Evolutionary conservation across 2,797 vertebrate genomes (phyloP), one percentile per base, ranked within the genome.

Genomic region (Lithobates sylvaticus): DNA sequence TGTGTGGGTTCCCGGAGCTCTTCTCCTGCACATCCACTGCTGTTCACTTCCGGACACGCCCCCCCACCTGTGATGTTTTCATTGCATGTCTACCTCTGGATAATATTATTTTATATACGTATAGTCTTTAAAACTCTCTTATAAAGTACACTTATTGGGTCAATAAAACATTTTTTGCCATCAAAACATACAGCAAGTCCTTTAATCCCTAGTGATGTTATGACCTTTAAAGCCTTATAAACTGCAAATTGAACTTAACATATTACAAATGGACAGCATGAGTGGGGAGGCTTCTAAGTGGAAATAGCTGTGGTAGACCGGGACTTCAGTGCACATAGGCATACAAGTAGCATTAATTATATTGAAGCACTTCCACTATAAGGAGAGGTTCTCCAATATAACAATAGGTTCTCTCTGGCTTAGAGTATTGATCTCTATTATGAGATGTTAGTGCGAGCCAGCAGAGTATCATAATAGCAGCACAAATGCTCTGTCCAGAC

Each of bases 391-490:
- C 65, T 85, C 76, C 36, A 65, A 47, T 79, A 74, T 64, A 73
- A 69, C 29, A 29, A 79, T 65, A 73, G 39, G 10, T 39, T 72
- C 50, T 85, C 69, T 36, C 29, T 39, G 69, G 71, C 42, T 75
- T 74, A 72, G 23, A 74, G 18, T 85, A 73, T 85, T 78, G 76
- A 78, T 80, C 84, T 67, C 39, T 67, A 65, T 85, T 68, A 74
- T 75, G 65, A 80, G 71, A 74, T 65, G 58, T 23, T 75, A 39
- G 76, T 18, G 23, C 2, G 18, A 67, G 42, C 15, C 68, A 67
- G 75, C 69, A 39, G 64, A 67, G 76, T 68, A 73, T 79, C 69
- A 79, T 42, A 68, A 50, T 80, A 18, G 61, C 84, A 65, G 61
- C 58, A 23, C 58, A 15, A 50, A 79, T 15, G 36, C 18, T 71